phyloP scores from a whole-genome alignment of 2,113 vertebrate species.

The Chinchilla lanigera region DNA sequence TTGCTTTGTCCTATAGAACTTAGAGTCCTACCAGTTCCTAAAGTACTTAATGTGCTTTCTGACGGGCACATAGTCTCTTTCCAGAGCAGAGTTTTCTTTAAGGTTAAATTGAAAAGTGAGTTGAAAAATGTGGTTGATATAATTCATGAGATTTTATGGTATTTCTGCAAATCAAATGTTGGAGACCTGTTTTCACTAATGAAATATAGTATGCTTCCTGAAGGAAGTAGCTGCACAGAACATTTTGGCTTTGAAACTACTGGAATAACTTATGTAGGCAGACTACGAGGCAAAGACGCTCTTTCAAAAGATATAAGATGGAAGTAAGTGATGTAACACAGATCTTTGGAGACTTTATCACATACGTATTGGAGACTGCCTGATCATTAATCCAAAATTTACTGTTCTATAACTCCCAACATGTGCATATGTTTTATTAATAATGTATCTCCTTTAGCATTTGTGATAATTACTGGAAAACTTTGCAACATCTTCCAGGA shows the following conservation, averaged over 20 bases:
- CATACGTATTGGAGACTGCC: conserved; percentile 40
- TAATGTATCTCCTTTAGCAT: conserved; percentile 77
- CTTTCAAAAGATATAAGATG: conserved; percentile 47
- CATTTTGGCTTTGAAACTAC: neutral
- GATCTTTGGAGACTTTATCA: conserved; percentile 34
- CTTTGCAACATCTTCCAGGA: conserved; percentile 63
- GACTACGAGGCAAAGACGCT: conserved; percentile 37
- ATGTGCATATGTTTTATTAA: conserved; percentile 69
- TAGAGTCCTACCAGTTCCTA: neutral
- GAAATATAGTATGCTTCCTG: accelerated
- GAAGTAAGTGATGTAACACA: conserved; percentile 41
- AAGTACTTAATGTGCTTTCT: neutral
- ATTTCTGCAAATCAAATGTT: conserved; percentile 25
- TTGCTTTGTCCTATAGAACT: neutral
- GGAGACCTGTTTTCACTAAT: neutral
- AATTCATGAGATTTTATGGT: neutral
- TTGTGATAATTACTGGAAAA: conserved; percentile 70
- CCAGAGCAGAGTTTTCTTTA: neutral
- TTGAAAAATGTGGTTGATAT: neutral
- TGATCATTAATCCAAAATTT: conserved; percentile 55
- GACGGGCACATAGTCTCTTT: neutral
- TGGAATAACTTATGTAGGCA: conserved; percentile 12
- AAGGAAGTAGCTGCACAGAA: neutral
- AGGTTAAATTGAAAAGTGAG: conserved; percentile 32
- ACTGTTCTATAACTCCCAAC: conserved; percentile 32